Evolutionary conservation across 2,113 vertebrate species (phyloP).

Genomic region (Elephas maximus): DNA sequence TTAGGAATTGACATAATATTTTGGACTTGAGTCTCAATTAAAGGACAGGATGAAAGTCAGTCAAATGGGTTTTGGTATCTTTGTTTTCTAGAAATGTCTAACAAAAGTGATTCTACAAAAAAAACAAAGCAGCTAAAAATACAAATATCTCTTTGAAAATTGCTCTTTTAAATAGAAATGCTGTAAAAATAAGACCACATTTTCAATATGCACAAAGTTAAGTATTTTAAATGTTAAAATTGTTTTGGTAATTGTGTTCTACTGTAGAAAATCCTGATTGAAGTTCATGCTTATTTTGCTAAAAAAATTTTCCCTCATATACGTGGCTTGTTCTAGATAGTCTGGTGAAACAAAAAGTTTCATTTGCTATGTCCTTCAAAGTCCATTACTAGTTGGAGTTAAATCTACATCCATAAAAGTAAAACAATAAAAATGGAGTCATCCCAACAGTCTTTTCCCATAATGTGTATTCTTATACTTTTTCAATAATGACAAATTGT

Average conservation of each 20-base stretch:
- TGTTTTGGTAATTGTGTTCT: constrained; percentile 42
- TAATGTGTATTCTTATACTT: constrained; percentile 58
- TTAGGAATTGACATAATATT: not conserved
- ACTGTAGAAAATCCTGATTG: constrained; percentile 58
- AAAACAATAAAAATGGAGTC: constrained; percentile 60
- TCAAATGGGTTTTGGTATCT: not conserved
- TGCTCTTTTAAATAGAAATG: constrained; percentile 62
- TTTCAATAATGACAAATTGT: constrained; percentile 14
- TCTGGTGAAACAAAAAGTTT: constrained; percentile 23
- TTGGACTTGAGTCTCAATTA: constrained; percentile 16
- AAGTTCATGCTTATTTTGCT: constrained; percentile 53
- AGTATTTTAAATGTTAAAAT: constrained; percentile 68
- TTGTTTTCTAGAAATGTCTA: constrained; percentile 32
- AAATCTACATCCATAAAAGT: constrained; percentile 48
- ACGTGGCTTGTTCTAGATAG: constrained; percentile 24
- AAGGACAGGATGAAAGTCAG: not conserved
- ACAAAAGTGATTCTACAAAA: constrained; percentile 29
- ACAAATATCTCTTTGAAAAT: constrained; percentile 51
- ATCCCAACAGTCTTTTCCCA: constrained; percentile 52
- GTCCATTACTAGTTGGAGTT: constrained; percentile 60
- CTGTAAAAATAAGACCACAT: constrained; percentile 59
- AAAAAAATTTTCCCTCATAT: not conserved
- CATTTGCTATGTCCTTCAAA: constrained; percentile 31
- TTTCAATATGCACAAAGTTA: constrained; percentile 52
- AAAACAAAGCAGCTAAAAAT: constrained; percentile 48